Evolutionary conservation across 2,888 invertebrate species (phyloP).

Genomic region (Stratiomys singularior): DNA sequence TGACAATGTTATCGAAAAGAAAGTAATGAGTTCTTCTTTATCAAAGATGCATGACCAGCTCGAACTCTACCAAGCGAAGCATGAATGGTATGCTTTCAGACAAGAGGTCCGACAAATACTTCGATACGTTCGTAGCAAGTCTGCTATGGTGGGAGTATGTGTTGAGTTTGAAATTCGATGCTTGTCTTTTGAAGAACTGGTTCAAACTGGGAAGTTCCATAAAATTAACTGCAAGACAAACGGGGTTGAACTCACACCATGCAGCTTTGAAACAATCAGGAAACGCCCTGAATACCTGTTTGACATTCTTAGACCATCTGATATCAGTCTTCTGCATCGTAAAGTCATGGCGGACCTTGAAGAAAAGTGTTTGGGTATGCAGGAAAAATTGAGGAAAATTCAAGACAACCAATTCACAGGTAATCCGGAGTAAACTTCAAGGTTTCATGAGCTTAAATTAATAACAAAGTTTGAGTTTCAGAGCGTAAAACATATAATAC

Average conservation of each 20-base stretch:
- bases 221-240: not conserved
- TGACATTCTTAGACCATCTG: slow-evolving; percentile 47
- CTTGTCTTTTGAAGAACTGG: slow-evolving; percentile 24
- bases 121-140: not conserved
- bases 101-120: not conserved
- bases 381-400: not conserved
- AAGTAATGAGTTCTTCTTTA: too few relatives aligned
- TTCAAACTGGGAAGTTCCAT: slow-evolving; percentile 9
- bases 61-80: not conserved
- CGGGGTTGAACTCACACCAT: not conserved
- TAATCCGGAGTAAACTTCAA: not conserved
- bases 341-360: slow-evolving; percentile 6
- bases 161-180: slow-evolving; percentile 21
- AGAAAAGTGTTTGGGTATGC: not conserved
- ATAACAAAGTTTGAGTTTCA: not conserved
- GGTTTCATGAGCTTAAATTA: not conserved
- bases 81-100: slow-evolving; percentile 15
- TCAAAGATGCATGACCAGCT: too few relatives aligned
- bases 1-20: not conserved
- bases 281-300: slow-evolving; percentile 55
- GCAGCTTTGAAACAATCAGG: not conserved
- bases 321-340: not conserved
- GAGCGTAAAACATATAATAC: not conserved
- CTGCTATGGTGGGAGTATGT: not conserved
- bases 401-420: not conserved